phyloP scores from a whole-genome alignment of 2,888 invertebrate species.

The Hyposoter dolosus region DNA sequence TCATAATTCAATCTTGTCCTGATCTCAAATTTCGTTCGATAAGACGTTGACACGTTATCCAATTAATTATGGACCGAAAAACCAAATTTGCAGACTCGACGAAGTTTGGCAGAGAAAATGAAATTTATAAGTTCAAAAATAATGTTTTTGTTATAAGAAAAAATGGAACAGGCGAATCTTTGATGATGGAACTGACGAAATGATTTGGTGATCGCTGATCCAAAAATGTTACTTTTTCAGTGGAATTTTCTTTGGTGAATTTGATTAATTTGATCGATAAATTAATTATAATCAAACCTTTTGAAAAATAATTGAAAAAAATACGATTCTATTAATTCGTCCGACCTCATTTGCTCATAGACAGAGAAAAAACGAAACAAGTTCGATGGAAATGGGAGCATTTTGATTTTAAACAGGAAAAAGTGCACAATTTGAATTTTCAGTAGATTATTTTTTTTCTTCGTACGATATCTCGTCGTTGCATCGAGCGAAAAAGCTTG shows the following conservation, averaged over 20 bases:
- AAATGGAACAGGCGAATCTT: no score
- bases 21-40: neutral
- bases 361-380: neutral
- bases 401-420: neutral
- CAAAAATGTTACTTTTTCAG: no score
- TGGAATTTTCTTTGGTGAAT: no score
- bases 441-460: conserved; percentile 2
- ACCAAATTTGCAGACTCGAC: no score
- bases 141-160: no score
- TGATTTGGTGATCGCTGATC: no score
- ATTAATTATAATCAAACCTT: no score
- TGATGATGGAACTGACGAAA: no score
- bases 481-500: conserved; percentile 22
- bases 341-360: neutral
- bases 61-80: neutral
- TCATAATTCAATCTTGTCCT: conserved; percentile 9
- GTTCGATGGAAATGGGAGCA: neutral
- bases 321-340: neutral
- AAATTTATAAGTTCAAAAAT: no score
- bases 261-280: neutral
- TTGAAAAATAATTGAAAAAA: no score
- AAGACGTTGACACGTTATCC: neutral
- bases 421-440: neutral
- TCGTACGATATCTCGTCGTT: neutral
- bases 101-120: no score